Percentiles rank a stretch among this genome's conserved stretches.
Conservation (phyloP, 2,888 invertebrate genomes). For the Corythucha ciliata region DNA sequence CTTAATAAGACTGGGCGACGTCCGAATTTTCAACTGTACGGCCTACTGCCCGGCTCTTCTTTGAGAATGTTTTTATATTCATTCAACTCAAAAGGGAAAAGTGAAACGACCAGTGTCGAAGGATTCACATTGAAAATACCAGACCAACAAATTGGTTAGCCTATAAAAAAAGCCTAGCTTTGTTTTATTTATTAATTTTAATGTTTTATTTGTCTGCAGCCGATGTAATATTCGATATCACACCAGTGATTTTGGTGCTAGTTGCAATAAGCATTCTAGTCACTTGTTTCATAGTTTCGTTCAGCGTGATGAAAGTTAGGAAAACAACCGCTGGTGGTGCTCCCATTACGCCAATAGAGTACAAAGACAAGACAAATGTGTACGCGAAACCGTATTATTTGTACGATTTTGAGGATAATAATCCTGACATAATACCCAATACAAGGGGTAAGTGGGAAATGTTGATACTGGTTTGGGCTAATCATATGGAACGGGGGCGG, state of each 20-base stretch:
- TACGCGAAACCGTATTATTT: too few relatives aligned
- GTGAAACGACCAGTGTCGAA: constrained; percentile 61
- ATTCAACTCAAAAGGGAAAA: constrained; percentile 71
- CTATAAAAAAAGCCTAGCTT: constrained; percentile 32
- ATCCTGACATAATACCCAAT: constrained; percentile 34
- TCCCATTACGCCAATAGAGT: constrained; percentile 46
- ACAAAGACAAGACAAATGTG: constrained; percentile 45
- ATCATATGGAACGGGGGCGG: too few relatives aligned
- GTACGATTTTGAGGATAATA: constrained; percentile 32
- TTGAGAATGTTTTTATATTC: constrained; percentile 73
- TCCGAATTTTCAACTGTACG: constrained; percentile 66
- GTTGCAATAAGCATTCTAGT: constrained; percentile 47
- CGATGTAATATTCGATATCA: too few relatives aligned
- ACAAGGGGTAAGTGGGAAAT: constrained; percentile 24
- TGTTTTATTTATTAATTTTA: not conserved
- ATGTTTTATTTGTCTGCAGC: not conserved
- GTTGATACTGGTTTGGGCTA: too few relatives aligned
- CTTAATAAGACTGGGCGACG: constrained; percentile 60
- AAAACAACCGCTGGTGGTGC: constrained; percentile 49
- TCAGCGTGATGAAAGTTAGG: constrained; percentile 56
- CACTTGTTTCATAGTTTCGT: constrained; percentile 56
- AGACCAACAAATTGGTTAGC: constrained; percentile 64
- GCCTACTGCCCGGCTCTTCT: constrained; percentile 66
- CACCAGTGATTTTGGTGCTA: too few relatives aligned
- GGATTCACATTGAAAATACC: constrained; percentile 66